Conservation (phyloP, 1,140 invertebrate species). For the Pomacea maculata region DNA sequence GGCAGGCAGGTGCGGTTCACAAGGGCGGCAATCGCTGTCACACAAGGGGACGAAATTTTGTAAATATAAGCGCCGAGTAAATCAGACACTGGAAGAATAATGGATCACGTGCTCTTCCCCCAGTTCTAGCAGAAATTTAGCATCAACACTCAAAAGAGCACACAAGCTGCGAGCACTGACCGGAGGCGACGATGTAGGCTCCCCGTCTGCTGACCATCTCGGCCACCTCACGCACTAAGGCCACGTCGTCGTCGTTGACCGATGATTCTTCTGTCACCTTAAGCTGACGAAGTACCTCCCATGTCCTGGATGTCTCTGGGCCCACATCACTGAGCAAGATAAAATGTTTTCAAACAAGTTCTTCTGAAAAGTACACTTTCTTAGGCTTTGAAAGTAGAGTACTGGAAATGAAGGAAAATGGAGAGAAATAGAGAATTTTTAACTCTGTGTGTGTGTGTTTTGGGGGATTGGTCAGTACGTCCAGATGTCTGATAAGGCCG, state of each 20-base stretch:
- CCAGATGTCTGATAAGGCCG: too few relatives aligned
- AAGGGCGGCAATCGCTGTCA: constrained; percentile 75
- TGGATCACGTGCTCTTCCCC: too few relatives aligned
- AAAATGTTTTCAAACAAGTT: too few relatives aligned
- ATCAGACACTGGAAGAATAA: neutral
- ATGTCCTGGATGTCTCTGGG: constrained; percentile 71
- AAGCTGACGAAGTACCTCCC: constrained; percentile 83
- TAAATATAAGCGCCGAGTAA: neutral
- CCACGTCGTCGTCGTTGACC: constrained; percentile 84
- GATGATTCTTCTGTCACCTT: constrained; percentile 36
- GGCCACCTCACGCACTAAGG: constrained; percentile 88
- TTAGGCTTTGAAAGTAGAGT: too few relatives aligned
- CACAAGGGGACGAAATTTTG: neutral
- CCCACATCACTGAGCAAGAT: constrained; percentile 39
- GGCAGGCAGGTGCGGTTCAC: constrained; percentile 80
- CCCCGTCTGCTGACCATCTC: constrained; percentile 89
- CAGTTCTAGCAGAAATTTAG: too few relatives aligned
- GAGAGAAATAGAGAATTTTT: too few relatives aligned
- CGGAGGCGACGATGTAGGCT: constrained; percentile 90
- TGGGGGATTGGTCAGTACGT: too few relatives aligned
- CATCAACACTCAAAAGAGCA: too few relatives aligned
- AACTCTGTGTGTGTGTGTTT: too few relatives aligned
- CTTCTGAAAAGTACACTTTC: neutral
- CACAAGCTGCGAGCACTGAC: constrained; percentile 58
- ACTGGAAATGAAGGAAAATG: too few relatives aligned